Conservation (phyloP, 2,888 invertebrate genomes). For the Aspidiotus destructor region DNA sequence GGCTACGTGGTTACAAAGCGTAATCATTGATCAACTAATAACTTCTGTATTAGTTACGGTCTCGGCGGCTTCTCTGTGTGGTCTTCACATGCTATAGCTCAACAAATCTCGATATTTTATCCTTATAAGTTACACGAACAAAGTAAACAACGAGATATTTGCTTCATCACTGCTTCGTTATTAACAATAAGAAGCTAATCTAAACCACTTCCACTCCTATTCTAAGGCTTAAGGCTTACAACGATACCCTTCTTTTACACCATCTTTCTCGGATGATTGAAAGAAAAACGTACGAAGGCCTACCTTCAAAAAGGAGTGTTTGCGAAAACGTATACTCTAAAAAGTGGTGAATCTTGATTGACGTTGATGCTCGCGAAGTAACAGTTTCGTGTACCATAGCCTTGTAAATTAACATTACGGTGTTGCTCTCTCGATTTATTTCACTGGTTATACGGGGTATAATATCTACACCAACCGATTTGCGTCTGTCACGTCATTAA, state of each 20-base stretch:
- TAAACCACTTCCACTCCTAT: neutral
- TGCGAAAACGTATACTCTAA: neutral
- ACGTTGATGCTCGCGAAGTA: neutral
- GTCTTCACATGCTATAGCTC: conserved; percentile 12
- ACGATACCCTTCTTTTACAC: conserved; percentile 2
- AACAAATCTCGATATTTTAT: conserved; percentile 31
- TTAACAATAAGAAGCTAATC: conserved; percentile 22
- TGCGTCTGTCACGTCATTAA: conserved; percentile 17
- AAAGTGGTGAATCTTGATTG: neutral
- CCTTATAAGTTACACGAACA: conserved; percentile 24
- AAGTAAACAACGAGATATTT: conserved; percentile 29
- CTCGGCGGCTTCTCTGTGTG: conserved; percentile 28
- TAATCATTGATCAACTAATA: conserved; percentile 32
- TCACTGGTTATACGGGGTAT: neutral
- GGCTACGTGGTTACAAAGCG: conserved; percentile 24
- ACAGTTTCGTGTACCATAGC: neutral
- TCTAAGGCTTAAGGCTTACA: neutral
- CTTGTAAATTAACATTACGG: neutral
- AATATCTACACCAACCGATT: neutral
- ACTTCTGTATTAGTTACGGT: conserved; percentile 32
- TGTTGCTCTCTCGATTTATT: neutral
- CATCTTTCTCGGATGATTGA: conserved; percentile 7
- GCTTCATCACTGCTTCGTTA: conserved; percentile 32
- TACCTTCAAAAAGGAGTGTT: neutral
- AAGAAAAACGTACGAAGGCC: neutral